Base-by-base conservation (phyloP, 2,888 invertebrate genomes). In the Hermaeophaga mercurialis region DNA sequence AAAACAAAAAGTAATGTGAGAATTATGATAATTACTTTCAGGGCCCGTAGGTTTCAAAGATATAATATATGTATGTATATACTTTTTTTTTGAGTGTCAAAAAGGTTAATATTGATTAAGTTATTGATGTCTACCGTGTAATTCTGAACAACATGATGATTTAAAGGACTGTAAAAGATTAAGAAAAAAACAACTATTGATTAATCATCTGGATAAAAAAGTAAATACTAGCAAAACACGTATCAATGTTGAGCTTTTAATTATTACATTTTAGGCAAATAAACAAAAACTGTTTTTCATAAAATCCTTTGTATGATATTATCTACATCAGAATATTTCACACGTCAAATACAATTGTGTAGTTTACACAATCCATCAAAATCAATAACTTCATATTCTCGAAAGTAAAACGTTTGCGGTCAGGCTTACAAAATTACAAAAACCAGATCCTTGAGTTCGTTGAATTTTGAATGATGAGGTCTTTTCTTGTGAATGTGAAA, bases 401-500 rank as follows among this genome's bases (percentile, higher is more conserved):
- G 9, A 5, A 39, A 52, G 18, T 46, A 52, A 34, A 53, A 41
- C 52, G 36, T 26, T 18, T 38, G 47, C 36, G 46, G 54, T 46
- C 38, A 47, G 46, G 31, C 31, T 33, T 49, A 38, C 19, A 38
- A 39, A 54, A 36, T 28, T 43, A 22, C 15, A 36, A 38, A 50
- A 55, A 58, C 58, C 59, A 60, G 56, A 47, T 49, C 38, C 38
- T 46, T 12, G 52, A 49, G 48, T 56, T 50, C 56, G 59, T 60
- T 60, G 49, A 39, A 43, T 36, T 59, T 56, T 56, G 49, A 56
- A 54, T 43, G 56, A 56, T 62, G 56, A 56, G 56, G 49, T 57
- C 60, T 58, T 60, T 58, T 52, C 44, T 58, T 47, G 52, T 48
- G 53, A 55, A 31, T 18, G 59, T 56, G 58, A 61, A 66, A 67